Percentiles rank a stretch among this genome's conserved stretches.
These are phyloP conservation scores for Eretmocerus hayati DNA, from an alignment of 2,888 invertebrate genomes.

Conservation along the genomic window DNA sequence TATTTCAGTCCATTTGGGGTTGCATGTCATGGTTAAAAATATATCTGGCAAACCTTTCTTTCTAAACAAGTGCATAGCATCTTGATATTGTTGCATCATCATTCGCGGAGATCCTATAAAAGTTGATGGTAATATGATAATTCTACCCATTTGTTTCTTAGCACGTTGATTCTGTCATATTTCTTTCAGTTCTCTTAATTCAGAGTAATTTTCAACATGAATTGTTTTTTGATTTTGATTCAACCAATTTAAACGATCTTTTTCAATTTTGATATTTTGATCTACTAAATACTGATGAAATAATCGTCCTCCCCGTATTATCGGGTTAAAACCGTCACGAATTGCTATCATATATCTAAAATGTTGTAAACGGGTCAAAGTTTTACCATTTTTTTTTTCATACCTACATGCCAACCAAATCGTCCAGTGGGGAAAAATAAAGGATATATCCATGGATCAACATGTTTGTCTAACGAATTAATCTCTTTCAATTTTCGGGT, in stretches of 20 bases:
- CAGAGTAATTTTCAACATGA: slow-evolving; percentile 12
- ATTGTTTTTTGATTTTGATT: slow-evolving; percentile 6
- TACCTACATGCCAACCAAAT: slow-evolving; percentile 13
- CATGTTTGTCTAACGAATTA: slow-evolving; percentile 23
- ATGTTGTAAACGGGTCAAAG: slow-evolving; percentile 1
- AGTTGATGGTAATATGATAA: slow-evolving; percentile 14
- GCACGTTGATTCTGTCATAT: slow-evolving; percentile 17
- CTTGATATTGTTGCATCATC: slow-evolving; percentile 19
- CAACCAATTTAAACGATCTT: too few species aligned
- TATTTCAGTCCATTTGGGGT: slow-evolving; percentile 16
- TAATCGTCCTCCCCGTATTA: slow-evolving; percentile 1
- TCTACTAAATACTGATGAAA: slow-evolving; percentile 9
- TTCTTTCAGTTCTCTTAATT: slow-evolving; percentile 15
- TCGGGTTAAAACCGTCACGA: slow-evolving; percentile 1
- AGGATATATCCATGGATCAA: too few species aligned
- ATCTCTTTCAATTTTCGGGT: slow-evolving; percentile 19
- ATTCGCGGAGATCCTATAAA: slow-evolving; percentile 18
- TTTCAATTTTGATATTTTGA: slow-evolving; percentile 15
- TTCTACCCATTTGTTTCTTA: slow-evolving; percentile 10
- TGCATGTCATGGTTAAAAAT: not conserved
- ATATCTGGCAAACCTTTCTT: slow-evolving; percentile 8
- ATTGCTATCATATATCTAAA: slow-evolving; percentile 6
- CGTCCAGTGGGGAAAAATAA: slow-evolving; percentile 22
- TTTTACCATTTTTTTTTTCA: not conserved
- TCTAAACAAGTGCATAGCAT: slow-evolving; percentile 21